Conservation (phyloP, 2,797 vertebrate species). For the Capromys pilorides region DNA sequence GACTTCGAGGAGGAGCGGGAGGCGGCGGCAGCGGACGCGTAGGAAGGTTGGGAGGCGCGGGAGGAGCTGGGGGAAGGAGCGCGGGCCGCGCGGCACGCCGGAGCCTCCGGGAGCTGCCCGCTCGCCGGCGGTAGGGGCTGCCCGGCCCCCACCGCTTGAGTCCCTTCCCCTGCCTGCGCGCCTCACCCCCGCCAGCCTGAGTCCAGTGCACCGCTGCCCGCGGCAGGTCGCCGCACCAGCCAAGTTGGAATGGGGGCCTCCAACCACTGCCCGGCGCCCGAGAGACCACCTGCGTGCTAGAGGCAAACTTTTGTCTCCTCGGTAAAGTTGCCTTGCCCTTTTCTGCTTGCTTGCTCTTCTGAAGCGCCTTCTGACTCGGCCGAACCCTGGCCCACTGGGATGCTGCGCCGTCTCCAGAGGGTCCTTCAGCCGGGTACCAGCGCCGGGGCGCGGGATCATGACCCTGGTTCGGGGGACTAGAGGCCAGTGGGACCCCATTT, state of each 20-base stretch:
- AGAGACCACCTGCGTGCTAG: slow-evolving; percentile 83
- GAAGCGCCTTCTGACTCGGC: not conserved
- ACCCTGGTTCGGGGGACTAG: not conserved
- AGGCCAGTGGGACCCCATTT: not conserved
- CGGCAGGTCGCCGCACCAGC: slow-evolving; percentile 17
- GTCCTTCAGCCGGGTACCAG: not conserved
- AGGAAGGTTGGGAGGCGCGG: slow-evolving; percentile 55
- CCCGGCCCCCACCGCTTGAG: slow-evolving; percentile 71
- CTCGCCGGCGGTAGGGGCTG: slow-evolving; percentile 62
- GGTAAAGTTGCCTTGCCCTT: slow-evolving; percentile 84
- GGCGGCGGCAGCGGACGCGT: slow-evolving; percentile 57
- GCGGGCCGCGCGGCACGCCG: slow-evolving; percentile 5
- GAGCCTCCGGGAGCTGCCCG: not conserved
- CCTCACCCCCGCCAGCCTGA: slow-evolving; percentile 27
- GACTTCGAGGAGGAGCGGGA: slow-evolving; percentile 73
- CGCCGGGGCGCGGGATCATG: not conserved
- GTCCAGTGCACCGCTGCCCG: slow-evolving; percentile 44
- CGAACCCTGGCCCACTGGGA: slow-evolving; percentile 44
- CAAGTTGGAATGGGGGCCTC: slow-evolving; percentile 85
- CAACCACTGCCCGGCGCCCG: slow-evolving; percentile 77
- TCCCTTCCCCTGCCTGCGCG: slow-evolving; percentile 13
- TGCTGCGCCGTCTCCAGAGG: slow-evolving; percentile 48
- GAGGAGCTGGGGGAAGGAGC: slow-evolving; percentile 20
- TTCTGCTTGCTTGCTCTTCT: slow-evolving; percentile 59
- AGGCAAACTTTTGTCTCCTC: slow-evolving; percentile 84